These are phyloP conservation scores for Rhinopithecus roxellana DNA, from an alignment of 2,113 vertebrate genomes.

Conservation along the genomic window DNA sequence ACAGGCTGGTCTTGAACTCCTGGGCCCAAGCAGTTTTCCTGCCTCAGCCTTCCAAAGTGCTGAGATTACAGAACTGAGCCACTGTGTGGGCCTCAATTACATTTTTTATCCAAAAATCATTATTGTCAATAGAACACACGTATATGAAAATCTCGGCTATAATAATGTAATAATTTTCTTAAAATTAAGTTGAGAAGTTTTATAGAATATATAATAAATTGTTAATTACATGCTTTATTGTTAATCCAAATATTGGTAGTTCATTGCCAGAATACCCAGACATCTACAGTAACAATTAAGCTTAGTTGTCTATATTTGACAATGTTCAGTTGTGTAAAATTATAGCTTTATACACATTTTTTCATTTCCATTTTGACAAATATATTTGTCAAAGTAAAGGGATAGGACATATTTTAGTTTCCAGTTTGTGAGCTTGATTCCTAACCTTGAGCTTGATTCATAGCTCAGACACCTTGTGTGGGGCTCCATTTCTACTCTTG, in stretches of 20 bases:
- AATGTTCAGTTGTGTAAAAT: background rate
- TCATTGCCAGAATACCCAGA: background rate
- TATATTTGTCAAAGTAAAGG: background rate
- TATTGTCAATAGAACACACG: background rate
- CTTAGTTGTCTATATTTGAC: background rate
- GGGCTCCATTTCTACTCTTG: background rate
- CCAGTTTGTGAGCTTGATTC: background rate
- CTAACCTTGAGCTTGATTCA: background rate
- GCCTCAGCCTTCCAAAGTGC: no score
- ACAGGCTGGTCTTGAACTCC: no score
- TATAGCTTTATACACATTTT: background rate
- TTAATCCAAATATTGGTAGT: background rate
- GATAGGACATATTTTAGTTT: background rate
- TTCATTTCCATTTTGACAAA: background rate
- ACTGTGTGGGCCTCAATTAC: background rate
- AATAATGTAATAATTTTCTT: background rate
- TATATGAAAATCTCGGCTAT: background rate
- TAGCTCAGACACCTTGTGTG: background rate
- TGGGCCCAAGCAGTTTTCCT: no score
- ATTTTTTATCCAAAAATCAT: background rate
- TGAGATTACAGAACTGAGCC: no score
- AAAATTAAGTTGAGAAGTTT: background rate
- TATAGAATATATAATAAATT: background rate
- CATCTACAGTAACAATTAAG: background rate
- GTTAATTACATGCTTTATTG: background rate